Evolutionary conservation across 2,888 invertebrate genomes (phyloP), one percentile per base, ranked within the genome.

Genomic region (Cybosia mesomella): DNA sequence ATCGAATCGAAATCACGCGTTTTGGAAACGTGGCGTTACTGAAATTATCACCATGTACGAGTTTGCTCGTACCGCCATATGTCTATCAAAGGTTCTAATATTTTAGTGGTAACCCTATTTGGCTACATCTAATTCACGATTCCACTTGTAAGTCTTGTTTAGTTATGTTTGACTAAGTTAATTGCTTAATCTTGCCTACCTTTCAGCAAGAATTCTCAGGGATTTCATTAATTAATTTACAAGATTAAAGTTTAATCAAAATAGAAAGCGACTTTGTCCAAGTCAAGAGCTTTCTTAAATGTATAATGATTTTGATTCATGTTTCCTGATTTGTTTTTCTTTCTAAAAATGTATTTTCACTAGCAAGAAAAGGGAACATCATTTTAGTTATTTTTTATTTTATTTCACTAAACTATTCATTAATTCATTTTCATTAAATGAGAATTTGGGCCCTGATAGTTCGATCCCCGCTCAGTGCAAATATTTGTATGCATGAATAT

Each of bases 141-240:
- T 66, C 57, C 28, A 55, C 59, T 65, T 67, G 63, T 72, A 74
- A 72, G 61, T 69, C 43, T 64, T 76, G 58, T 49, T 72, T 78
- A 69, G 62, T 72, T 78, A 67, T 71, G 64, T 54, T n/a, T 49
- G n/a, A 8, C 9, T 70, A 66, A 68, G 53, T 49, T 73, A 70
- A 76, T 79, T 78, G 58, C 57, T 67, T 71, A 63, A 76, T 64
- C 66, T 63, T 67, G 59, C 36, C 62, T 74, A 70, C 54, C 60
- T 76, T 68, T 79, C 67, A 66, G 67, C 28, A 36, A 66, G 66
- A 65, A 54, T 68, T 71, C 58, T 53, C 2, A 64, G 39, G n/a
- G 60, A 66, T 69, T 74, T 68, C 49, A 8, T 66, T 66, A 67
- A 75, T 73, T 70, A 76, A 71, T 79, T 75, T 32, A 39, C 18